phyloP scores from a whole-genome alignment of 1,140 invertebrate genomes.

The Temnothorax longispinosus region DNA sequence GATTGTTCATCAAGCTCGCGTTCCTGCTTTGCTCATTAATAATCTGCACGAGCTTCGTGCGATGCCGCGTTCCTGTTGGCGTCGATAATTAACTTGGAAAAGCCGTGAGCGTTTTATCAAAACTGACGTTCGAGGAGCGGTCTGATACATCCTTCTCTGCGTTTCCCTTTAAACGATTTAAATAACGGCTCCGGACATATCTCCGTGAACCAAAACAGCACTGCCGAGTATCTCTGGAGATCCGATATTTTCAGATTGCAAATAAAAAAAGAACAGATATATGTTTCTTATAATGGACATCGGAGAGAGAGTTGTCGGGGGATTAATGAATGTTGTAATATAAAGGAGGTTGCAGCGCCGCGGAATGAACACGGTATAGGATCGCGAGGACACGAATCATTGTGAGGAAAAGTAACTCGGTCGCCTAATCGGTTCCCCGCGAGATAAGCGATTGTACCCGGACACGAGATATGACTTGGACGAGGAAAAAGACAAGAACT shows the following conservation, averaged over 20 bases:
- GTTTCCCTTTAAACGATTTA: constrained; percentile 4
- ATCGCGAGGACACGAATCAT: neutral
- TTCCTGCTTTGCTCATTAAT: constrained; percentile 43
- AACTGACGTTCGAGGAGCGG: neutral
- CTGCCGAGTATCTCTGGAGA: too few relatives aligned
- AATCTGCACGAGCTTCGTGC: neutral
- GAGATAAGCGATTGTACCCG: constrained; percentile 46
- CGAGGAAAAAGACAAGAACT: constrained; percentile 39
- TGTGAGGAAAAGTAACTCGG: neutral
- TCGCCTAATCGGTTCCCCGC: constrained; percentile 11
- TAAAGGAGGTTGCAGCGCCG: too few relatives aligned
- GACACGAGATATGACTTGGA: neutral
- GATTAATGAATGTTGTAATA: neutral
- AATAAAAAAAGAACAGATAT: neutral
- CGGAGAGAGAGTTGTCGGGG: neutral
- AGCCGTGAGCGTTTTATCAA: constrained; percentile 38
- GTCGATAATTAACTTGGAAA: constrained; percentile 46
- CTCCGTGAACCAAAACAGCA: neutral
- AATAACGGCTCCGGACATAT: neutral
- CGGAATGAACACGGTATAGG: neutral
- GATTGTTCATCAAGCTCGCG: constrained; percentile 26
- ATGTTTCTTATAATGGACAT: neutral
- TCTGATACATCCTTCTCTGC: neutral
- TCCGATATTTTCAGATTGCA: neutral
- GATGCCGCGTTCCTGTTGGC: neutral